Evolutionary conservation across 2,113 vertebrate species (phyloP).

Genomic region (Sebastes schlegelii): DNA sequence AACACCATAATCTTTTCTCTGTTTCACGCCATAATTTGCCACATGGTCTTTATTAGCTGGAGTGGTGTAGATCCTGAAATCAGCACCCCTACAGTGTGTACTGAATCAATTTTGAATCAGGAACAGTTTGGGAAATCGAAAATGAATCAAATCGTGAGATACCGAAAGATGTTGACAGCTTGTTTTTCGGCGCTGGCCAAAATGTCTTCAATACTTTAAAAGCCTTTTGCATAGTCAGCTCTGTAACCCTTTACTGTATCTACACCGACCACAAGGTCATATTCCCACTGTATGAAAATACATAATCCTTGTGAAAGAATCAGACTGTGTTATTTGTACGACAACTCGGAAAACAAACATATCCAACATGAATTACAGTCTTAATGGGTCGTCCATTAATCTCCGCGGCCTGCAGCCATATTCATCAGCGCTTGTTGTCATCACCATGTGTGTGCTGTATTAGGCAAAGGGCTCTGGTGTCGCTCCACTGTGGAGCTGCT

Average conservation of each 20-base stretch:
- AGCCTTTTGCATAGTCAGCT: conserved; percentile 5
- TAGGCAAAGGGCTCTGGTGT: conserved; percentile 65
- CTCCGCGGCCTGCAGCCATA: conserved; percentile 40
- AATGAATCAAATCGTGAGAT: too few species aligned
- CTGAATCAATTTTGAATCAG: too few species aligned
- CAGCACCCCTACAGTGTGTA: too few species aligned
- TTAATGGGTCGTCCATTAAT: conserved; percentile 60
- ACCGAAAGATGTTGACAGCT: conserved; percentile 36
- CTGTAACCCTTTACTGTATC: not conserved
- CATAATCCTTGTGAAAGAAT: conserved; percentile 1
- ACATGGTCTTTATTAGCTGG: too few species aligned
- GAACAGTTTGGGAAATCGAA: too few species aligned
- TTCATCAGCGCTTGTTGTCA: conserved; percentile 64
- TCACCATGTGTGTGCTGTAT: conserved; percentile 66
- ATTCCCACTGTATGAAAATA: not conserved
- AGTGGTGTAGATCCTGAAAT: too few species aligned
- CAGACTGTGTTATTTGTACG: conserved; percentile 12
- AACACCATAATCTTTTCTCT: too few species aligned
- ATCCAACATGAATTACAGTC: conserved; percentile 43
- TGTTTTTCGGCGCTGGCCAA: conserved; percentile 30
- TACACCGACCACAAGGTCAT: not conserved
- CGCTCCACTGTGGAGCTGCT: conserved; percentile 57
- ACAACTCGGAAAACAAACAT: conserved; percentile 62
- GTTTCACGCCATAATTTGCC: too few species aligned
- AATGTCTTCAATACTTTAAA: conserved; percentile 35